Conservation (phyloP, 2,797 vertebrate genomes). For the Chaunax sp. region DNA sequence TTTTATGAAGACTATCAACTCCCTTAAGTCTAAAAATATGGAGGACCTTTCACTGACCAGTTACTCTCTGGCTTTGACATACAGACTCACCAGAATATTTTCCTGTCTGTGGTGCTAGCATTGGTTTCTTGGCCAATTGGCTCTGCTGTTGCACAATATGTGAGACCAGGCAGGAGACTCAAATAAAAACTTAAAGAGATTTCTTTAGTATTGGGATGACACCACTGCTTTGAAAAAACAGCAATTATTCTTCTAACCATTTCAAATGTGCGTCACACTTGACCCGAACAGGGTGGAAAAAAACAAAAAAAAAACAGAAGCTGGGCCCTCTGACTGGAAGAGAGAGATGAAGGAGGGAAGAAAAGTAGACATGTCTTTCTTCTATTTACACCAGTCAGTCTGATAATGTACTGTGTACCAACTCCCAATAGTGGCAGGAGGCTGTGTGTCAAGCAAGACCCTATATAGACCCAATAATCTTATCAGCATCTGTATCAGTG, state of each 20-base stretch:
- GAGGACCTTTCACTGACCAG: conserved; percentile 14
- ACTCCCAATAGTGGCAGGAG: conserved; percentile 22
- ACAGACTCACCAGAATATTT: conserved; percentile 35
- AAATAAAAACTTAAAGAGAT: conserved; percentile 59
- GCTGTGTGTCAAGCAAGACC: conserved; percentile 6
- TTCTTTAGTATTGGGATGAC: conserved; percentile 60
- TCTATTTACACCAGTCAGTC: conserved; percentile 45
- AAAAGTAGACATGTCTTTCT: conserved; percentile 34
- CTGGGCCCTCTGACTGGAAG: conserved; percentile 23
- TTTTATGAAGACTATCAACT: not conserved
- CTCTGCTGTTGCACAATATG: conserved; percentile 50
- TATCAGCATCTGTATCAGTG: conserved; percentile 47
- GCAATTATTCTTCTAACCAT: conserved; percentile 72
- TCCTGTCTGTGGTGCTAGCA: conserved; percentile 36
- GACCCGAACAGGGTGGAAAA: conserved; percentile 45
- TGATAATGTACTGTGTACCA: conserved; percentile 38
- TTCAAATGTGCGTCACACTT: conserved; percentile 75
- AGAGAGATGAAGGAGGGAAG: conserved; percentile 30
- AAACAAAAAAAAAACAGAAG: conserved; percentile 68
- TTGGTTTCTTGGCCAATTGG: conserved; percentile 35
- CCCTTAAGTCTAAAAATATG: conserved; percentile 16
- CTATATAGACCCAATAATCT: conserved; percentile 10
- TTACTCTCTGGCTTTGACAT: conserved; percentile 11
- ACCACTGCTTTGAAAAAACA: conserved; percentile 67
- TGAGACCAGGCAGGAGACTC: conserved; percentile 40